phyloP scores from a whole-genome alignment of 2,113 vertebrate species.

The Otocyon megalotis region DNA sequence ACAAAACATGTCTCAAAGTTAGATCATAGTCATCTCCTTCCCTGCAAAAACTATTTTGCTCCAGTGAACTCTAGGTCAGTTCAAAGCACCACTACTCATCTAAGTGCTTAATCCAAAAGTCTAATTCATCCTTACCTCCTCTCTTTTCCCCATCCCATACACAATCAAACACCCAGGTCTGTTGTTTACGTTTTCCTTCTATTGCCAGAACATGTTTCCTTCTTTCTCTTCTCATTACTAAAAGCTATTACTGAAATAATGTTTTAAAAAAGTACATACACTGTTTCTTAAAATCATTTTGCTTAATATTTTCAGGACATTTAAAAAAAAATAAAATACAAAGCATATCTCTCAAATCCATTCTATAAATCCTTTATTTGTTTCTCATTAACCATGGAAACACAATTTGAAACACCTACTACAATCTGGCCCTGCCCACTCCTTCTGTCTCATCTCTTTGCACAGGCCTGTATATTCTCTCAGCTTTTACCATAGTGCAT shows the following conservation, averaged over 20 bases:
- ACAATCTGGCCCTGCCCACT: rapidly evolving
- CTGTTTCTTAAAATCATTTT: background rate
- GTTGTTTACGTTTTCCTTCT: background rate
- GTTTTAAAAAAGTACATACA: background rate
- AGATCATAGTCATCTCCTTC: background rate
- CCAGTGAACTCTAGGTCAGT: background rate
- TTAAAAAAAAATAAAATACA: background rate
- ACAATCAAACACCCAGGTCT: background rate
- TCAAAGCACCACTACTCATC: background rate
- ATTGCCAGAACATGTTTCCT: background rate
- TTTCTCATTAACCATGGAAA: background rate
- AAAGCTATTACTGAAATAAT: background rate
- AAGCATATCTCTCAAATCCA: background rate
- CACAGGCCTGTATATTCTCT: background rate
- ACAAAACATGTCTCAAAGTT: background rate
- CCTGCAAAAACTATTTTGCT: background rate
- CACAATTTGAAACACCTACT: background rate
- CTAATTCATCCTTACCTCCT: too few species aligned
- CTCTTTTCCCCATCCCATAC: background rate
- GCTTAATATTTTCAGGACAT: background rate
- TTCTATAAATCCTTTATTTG: background rate
- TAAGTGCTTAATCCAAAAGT: background rate
- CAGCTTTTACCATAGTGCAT: background rate
- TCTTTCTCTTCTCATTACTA: background rate
- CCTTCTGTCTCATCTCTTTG: background rate